phyloP scores from a whole-genome alignment of 2,113 vertebrate species.

The Semicossyphus pulcher region DNA sequence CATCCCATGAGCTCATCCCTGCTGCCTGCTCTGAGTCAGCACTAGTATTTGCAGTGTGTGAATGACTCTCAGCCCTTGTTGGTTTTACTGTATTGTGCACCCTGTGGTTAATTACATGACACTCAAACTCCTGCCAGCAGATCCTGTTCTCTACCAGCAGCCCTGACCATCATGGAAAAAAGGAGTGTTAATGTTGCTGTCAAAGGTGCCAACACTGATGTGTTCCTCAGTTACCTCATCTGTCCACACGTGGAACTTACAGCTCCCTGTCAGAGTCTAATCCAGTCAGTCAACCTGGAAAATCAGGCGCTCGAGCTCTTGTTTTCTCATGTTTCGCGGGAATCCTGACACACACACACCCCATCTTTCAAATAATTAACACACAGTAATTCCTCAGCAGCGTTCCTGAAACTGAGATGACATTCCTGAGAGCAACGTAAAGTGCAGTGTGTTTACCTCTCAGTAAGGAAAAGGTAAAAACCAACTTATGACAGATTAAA shows the following conservation, averaged over 20 bases:
- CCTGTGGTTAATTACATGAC: constrained; percentile 39
- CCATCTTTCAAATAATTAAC: constrained; percentile 11
- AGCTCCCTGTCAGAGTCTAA: constrained; percentile 22
- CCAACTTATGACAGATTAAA: neutral
- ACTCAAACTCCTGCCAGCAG: constrained; percentile 34
- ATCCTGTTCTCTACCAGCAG: constrained; percentile 22
- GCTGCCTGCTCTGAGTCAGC: constrained; percentile 35
- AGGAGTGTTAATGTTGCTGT: neutral
- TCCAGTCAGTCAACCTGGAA: constrained; percentile 28
- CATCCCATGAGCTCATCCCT: neutral
- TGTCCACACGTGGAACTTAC: constrained; percentile 14
- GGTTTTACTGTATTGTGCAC: constrained; percentile 43
- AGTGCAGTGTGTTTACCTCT: constrained; percentile 7
- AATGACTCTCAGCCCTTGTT: constrained; percentile 17
- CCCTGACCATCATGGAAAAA: constrained; percentile 28
- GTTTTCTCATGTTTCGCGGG: constrained; percentile 46
- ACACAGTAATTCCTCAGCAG: neutral
- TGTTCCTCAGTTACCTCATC: constrained; percentile 19
- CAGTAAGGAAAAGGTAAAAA: neutral
- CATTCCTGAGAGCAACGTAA: constrained; percentile 16
- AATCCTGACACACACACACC: constrained; percentile 8
- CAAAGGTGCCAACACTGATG: neutral
- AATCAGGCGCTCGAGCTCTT: constrained; percentile 28
- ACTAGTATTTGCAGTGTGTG: constrained; percentile 9
- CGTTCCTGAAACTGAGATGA: neutral